phyloP scores from a whole-genome alignment of 2,888 invertebrate genomes.

The Lottia scabra region DNA sequence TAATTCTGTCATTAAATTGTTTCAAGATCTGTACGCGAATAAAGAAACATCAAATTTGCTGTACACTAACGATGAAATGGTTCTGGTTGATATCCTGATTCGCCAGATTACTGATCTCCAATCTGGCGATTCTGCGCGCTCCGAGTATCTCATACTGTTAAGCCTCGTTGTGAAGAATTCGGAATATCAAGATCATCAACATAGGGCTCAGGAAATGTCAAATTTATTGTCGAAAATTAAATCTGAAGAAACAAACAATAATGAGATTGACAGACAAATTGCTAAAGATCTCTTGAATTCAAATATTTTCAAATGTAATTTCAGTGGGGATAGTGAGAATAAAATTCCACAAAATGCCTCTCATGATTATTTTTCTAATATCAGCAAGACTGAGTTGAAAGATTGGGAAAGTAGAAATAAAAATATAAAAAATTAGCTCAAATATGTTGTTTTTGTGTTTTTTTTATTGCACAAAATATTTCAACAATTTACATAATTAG shows the following conservation, averaged over 20 bases:
- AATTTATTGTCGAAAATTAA: constrained; percentile 40
- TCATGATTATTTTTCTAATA: too few species aligned
- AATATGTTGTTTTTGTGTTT: too few species aligned
- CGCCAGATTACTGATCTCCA: constrained; percentile 90
- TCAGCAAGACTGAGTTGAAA: too few species aligned
- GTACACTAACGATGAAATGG: constrained; percentile 95
- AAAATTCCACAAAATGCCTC: too few species aligned
- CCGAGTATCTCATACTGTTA: constrained; percentile 57
- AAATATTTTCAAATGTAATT: background rate
- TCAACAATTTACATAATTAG: too few species aligned
- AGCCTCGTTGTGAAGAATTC: constrained; percentile 61
- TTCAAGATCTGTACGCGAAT: constrained; percentile 86
- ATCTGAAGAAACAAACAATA: constrained; percentile 41
- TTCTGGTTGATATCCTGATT: constrained; percentile 91
- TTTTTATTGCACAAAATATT: too few species aligned
- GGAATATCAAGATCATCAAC: constrained; percentile 52
- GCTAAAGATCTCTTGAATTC: background rate
- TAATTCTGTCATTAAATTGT: constrained; percentile 89
- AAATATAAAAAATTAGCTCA: too few species aligned
- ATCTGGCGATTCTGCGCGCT: constrained; percentile 78
- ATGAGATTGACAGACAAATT: background rate
- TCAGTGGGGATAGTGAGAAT: too few species aligned
- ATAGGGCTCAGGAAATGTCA: constrained; percentile 45
- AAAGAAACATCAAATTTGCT: constrained; percentile 86
- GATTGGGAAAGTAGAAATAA: too few species aligned